phyloP scores from a whole-genome alignment of 2,888 invertebrate species.

The Drosophila atripex region DNA sequence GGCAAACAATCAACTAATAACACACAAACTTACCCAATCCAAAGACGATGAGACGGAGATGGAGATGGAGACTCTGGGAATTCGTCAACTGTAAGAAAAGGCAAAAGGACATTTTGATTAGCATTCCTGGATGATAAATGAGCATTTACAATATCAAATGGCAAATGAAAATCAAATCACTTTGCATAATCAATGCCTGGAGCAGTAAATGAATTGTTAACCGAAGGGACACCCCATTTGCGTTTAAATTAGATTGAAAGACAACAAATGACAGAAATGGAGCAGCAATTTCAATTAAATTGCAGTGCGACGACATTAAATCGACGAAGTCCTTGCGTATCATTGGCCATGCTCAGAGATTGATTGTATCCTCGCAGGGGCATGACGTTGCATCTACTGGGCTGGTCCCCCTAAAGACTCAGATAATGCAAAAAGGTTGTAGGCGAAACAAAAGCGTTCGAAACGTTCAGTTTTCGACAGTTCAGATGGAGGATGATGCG shows the following conservation, averaged over 20 bases:
- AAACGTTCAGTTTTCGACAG: neutral
- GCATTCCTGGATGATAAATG: slow-evolving; percentile 38
- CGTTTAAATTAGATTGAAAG: slow-evolving; percentile 38
- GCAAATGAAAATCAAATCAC: slow-evolving; percentile 33
- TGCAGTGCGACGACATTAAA: slow-evolving; percentile 7
- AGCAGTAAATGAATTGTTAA: slow-evolving; percentile 44
- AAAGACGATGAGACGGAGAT: slow-evolving; percentile 1
- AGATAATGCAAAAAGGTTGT: slow-evolving; percentile 64
- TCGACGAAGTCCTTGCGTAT: slow-evolving; percentile 15
- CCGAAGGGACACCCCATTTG: slow-evolving; percentile 35
- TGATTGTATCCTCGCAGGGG: slow-evolving; percentile 31
- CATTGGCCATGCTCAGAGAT: slow-evolving; percentile 11
- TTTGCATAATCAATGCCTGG: slow-evolving; percentile 43
- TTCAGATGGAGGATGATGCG: slow-evolving; percentile 12
- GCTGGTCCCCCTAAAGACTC: neutral
- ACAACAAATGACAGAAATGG: slow-evolving; percentile 27
- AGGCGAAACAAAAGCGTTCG: slow-evolving; percentile 37
- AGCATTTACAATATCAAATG: slow-evolving; percentile 27
- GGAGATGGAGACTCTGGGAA: slow-evolving; percentile 27
- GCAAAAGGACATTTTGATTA: slow-evolving; percentile 56
- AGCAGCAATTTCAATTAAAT: slow-evolving; percentile 40
- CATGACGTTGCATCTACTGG: slow-evolving; percentile 15
- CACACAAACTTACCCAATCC: slow-evolving; percentile 61
- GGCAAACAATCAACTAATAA: slow-evolving; percentile 55
- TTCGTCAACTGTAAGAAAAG: slow-evolving; percentile 60